phyloP scores from a whole-genome alignment of 2,797 vertebrate species.

The Serranus cabrilla region DNA sequence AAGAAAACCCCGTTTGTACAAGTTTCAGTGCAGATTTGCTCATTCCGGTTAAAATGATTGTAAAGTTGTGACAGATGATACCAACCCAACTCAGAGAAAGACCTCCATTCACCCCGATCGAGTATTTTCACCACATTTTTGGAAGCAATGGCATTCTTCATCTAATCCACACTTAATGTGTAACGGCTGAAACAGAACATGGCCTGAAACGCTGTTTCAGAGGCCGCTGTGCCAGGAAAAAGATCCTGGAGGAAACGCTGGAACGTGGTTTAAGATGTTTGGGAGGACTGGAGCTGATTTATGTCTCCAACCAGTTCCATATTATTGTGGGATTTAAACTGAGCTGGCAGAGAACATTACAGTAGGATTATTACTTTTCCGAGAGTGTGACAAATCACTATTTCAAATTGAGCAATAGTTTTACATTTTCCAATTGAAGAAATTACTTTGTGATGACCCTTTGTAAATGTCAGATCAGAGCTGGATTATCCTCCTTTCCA shows the following conservation, averaged over 20 bases:
- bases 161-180: constrained; percentile 70
- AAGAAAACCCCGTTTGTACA: not conserved
- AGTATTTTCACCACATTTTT: constrained; percentile 69
- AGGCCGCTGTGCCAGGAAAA: constrained; percentile 65
- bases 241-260: constrained; percentile 61
- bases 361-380: constrained; percentile 50
- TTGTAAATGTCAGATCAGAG: constrained; percentile 21
- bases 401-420: constrained; percentile 41
- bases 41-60: constrained; percentile 1
- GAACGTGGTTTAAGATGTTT: constrained; percentile 67
- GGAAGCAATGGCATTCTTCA: constrained; percentile 62
- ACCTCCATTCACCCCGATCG: constrained; percentile 58
- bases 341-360: constrained; percentile 36
- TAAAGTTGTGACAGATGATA: constrained; percentile 48
- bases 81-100: constrained; percentile 10
- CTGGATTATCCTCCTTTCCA: constrained; percentile 4
- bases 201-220: constrained; percentile 57
- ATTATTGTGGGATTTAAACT: constrained; percentile 64
- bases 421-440: constrained; percentile 22
- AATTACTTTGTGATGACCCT: constrained; percentile 11
- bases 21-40: constrained; percentile 12
- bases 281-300: constrained; percentile 64
- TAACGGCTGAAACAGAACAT: constrained; percentile 73
- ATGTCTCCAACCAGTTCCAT: constrained; percentile 62
- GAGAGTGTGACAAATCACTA: constrained; percentile 54